Evolutionary conservation across 2,797 vertebrate species (phyloP).

Genomic region (Taeniopygia guttata): DNA sequence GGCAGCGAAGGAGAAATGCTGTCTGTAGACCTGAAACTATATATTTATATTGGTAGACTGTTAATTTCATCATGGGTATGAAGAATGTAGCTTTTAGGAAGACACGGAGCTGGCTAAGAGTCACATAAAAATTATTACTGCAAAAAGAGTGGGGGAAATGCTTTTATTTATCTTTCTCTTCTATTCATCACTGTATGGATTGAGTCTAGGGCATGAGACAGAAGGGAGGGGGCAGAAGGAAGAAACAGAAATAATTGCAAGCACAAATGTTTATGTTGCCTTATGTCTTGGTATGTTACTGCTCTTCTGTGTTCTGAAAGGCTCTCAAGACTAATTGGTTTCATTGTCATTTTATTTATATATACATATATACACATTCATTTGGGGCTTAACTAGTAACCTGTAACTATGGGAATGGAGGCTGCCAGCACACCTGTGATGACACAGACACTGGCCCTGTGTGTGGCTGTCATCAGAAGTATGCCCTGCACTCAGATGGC

Average conservation of each 20-base stretch:
- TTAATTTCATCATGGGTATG: not conserved
- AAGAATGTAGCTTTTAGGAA: not conserved
- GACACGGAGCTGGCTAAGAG: not conserved
- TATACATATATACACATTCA: slow-evolving; percentile 59
- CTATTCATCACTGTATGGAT: not conserved
- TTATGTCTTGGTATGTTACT: slow-evolving; percentile 19
- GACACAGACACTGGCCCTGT: slow-evolving; percentile 92
- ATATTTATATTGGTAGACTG: not conserved
- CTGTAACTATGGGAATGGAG: slow-evolving; percentile 99
- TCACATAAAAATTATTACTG: not conserved
- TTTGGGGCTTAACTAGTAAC: slow-evolving; percentile 86
- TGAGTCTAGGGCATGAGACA: not conserved
- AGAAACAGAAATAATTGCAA: not conserved
- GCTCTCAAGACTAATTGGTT: slow-evolving; percentile 62
- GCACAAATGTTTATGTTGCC: not conserved
- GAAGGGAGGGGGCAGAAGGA: not conserved
- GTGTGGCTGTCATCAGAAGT: slow-evolving; percentile 97
- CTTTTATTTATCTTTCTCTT: not conserved
- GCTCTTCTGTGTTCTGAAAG: slow-evolving; percentile 3
- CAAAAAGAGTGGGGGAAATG: not conserved
- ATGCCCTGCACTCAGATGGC: slow-evolving; percentile 92
- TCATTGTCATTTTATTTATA: slow-evolving; percentile 74
- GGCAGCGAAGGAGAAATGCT: not conserved
- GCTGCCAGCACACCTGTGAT: slow-evolving; percentile 96
- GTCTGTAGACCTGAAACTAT: not conserved